A percentile compares a stretch with the other conserved stretches of the same genome.
Conservation (phyloP, 2,888 invertebrate genomes). For the Hypolimnas misippus region DNA sequence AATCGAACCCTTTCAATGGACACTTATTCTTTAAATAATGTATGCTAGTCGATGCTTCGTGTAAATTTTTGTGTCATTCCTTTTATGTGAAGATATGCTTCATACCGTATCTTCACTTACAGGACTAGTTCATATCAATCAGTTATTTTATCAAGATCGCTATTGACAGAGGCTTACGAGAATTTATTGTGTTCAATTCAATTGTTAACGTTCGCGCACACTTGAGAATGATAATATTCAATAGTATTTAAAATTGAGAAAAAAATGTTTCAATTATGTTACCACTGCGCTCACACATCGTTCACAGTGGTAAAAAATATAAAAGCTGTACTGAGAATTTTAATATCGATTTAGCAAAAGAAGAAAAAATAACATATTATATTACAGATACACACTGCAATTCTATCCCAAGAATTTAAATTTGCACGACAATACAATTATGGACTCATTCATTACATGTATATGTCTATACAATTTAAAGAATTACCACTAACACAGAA, state of each 20-base stretch:
- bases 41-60: neutral
- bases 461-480: no score
- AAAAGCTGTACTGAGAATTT: no score
- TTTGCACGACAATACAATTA: no score
- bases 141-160: slow-evolving; percentile 24
- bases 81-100: slow-evolving; percentile 21
- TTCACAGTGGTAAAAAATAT: no score
- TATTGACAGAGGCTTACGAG: slow-evolving; percentile 20
- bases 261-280: neutral
- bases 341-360: no score
- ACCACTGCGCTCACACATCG: no score
- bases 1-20: neutral
- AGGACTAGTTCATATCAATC: slow-evolving; percentile 25
- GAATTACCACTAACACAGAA: no score
- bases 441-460: no score
- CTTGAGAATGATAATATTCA: neutral
- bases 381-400: no score
- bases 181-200: slow-evolving; percentile 21
- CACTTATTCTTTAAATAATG: neutral
- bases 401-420: no score
- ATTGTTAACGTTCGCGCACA: neutral
- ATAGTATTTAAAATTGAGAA: neutral
- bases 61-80: slow-evolving; percentile 11
- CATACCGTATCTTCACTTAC: slow-evolving; percentile 16
- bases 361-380: no score